Base-by-base conservation (phyloP, 2,888 invertebrate genomes). In the Morpho deidamia region DNA sequence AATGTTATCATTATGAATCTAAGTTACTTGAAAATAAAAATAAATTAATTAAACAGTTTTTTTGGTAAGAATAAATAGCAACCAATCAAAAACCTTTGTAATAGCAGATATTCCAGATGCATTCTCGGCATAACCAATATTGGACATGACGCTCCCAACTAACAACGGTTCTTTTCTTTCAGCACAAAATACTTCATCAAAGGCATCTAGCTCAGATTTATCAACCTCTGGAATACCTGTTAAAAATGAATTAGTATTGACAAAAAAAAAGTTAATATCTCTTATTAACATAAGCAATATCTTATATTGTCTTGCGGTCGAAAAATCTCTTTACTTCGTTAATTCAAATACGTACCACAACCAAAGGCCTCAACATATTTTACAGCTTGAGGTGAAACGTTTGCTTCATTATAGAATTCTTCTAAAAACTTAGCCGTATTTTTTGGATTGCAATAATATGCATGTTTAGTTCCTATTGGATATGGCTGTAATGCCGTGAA, bases 361-460 rank as follows among this genome's bases (percentile, higher is more conserved):
- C 93, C 94, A 74, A 93, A 93, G 35, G 93, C 93, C 72, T 95
- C 95, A 12, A 95, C 83, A 68, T 91, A 95, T 38, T 87, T 81
- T 0, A 95, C 86, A 0, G 70, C 64, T 14, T 72, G 68, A 0
- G 94, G 93, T 40, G 91, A 76, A 4, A 95, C 68, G 2, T 83
- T 81, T 10, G 91, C 90, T 66, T 93, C 92, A 0, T 77, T 65
- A 69, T 95, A 95, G 48, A 81, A 78, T 0, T 56, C 44, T 11
- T 65, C 62, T 4, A 76, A 54, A 41, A 77, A 78, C 1, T 63
- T 58, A 0, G 64, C 61, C n/a, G 69, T 56, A 8, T 56, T 56
- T 1, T 55, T 54, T 0, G 65, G 61, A 12, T 72, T 63, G 14
- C 75, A 62, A 34, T 63, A 52, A 33, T 66, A 69, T 0, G 69